These are phyloP conservation scores for Bubalus kerabau DNA, from an alignment of 2,113 vertebrate species.

Conservation along the genomic window DNA sequence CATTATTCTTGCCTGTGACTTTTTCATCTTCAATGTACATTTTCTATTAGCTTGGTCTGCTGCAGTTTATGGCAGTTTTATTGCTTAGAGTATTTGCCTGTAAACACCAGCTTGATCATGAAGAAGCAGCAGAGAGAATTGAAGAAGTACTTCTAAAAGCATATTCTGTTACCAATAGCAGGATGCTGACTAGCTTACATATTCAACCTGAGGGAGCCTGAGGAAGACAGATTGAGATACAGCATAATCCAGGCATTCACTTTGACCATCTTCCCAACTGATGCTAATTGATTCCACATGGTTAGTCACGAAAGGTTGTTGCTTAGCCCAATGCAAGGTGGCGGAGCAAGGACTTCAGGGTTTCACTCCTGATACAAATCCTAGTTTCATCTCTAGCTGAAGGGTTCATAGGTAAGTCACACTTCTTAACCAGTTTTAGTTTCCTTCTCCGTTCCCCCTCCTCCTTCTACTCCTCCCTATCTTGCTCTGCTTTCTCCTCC, in stretches of 20 bases:
- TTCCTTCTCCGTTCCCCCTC: not conserved
- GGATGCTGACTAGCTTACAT: not conserved
- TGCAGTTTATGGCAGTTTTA: constrained; percentile 45
- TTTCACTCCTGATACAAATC: not conserved
- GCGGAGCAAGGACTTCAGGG: not conserved
- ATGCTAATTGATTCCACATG: not conserved
- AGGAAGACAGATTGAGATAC: not conserved
- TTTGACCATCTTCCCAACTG: not conserved
- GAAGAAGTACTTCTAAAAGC: constrained; percentile 2
- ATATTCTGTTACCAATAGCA: not conserved
- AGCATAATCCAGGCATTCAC: not conserved
- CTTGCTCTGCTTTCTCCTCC: accelerated
- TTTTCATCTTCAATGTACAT: not conserved
- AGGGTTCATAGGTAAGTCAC: not conserved
- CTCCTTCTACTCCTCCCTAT: too few relatives aligned
- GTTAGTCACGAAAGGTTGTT: not conserved
- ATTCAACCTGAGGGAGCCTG: not conserved
- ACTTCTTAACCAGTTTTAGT: not conserved
- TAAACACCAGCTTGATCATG: constrained; percentile 44
- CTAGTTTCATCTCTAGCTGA: not conserved
- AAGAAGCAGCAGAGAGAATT: constrained; percentile 34
- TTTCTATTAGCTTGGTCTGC: constrained; percentile 42
- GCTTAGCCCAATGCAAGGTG: not conserved
- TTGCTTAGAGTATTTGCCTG: constrained; percentile 54
- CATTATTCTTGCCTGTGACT: not conserved